Percentiles rank a stretch among this genome's conserved stretches.
These are phyloP conservation scores for Dryobates pubescens DNA, from an alignment of 2,797 vertebrate species.

Conservation along the genomic window DNA sequence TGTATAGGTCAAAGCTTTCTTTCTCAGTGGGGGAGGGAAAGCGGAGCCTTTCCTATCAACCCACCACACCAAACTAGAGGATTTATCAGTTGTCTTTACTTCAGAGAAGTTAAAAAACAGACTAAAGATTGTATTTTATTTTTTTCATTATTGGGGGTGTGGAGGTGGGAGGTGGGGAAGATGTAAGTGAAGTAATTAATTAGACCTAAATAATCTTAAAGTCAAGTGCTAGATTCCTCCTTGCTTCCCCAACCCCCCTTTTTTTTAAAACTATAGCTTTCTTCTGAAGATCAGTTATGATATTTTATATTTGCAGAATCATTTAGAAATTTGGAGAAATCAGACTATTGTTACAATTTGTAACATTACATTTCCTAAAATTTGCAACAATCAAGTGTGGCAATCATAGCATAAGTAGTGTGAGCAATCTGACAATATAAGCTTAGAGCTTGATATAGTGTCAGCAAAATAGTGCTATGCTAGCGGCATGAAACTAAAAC, in stretches of 20 bases:
- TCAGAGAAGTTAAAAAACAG: background rate
- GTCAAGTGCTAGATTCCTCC: background rate
- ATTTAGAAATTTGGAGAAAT: background rate
- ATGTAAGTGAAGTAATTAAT: background rate
- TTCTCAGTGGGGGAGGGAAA: too few relatives aligned
- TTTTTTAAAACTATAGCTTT: background rate
- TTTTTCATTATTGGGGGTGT: background rate
- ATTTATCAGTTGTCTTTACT: background rate
- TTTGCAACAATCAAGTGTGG: background rate
- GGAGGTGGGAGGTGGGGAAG: too few relatives aligned
- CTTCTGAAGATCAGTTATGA: background rate
- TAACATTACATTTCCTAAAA: background rate
- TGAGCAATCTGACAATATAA: too few relatives aligned
- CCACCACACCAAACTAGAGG: background rate
- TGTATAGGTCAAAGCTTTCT: too few relatives aligned
- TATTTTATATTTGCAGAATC: background rate
- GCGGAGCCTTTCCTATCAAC: too few relatives aligned
- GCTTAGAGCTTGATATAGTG: too few relatives aligned
- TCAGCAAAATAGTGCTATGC: too few relatives aligned
- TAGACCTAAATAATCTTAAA: background rate
- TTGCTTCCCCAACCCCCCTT: background rate
- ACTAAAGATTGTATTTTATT: background rate
- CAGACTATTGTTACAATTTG: background rate
- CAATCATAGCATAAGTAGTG: too few relatives aligned
- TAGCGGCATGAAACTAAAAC: too few relatives aligned